Conservation (phyloP, 1,140 invertebrate species). For the Cotesia vestalis region DNA sequence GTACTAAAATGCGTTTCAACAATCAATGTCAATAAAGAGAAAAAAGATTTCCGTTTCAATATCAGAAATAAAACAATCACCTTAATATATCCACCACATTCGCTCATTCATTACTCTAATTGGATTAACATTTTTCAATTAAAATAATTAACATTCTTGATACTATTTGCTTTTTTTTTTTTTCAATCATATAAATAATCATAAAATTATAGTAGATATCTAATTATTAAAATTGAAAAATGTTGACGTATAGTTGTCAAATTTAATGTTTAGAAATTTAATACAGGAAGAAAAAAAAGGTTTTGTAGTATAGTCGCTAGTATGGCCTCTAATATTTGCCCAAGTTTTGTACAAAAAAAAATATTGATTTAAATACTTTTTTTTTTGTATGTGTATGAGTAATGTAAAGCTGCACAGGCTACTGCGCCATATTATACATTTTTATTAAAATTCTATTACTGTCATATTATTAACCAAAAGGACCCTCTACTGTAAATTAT, state of each 20-base stretch:
- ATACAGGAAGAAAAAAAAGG: constrained; percentile 16
- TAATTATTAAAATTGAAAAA: constrained; percentile 24
- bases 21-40: constrained; percentile 51
- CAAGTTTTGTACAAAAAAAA: constrained; percentile 38
- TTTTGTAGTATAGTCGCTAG: constrained; percentile 32
- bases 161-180: not conserved
- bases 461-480: constrained; percentile 28
- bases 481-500: not conserved
- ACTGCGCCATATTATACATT: constrained; percentile 49
- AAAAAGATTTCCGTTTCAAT: constrained; percentile 18
- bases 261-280: constrained; percentile 17
- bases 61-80: constrained; percentile 37
- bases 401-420: constrained; percentile 58
- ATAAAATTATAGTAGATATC: not conserved
- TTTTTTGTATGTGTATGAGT: constrained; percentile 54
- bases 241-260: constrained; percentile 24
- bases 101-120: constrained; percentile 40
- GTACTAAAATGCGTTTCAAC: constrained; percentile 47
- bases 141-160: constrained; percentile 7
- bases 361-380: constrained; percentile 1
- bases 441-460: constrained; percentile 31
- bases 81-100: constrained; percentile 43
- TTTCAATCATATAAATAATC: constrained; percentile 6
- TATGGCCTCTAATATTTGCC: constrained; percentile 41
- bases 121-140: constrained; percentile 35